Percentiles rank a stretch among this genome's conserved stretches.
These are phyloP conservation scores for Lerema accius DNA, from an alignment of 1,140 invertebrate species.

Conservation along the genomic window DNA sequence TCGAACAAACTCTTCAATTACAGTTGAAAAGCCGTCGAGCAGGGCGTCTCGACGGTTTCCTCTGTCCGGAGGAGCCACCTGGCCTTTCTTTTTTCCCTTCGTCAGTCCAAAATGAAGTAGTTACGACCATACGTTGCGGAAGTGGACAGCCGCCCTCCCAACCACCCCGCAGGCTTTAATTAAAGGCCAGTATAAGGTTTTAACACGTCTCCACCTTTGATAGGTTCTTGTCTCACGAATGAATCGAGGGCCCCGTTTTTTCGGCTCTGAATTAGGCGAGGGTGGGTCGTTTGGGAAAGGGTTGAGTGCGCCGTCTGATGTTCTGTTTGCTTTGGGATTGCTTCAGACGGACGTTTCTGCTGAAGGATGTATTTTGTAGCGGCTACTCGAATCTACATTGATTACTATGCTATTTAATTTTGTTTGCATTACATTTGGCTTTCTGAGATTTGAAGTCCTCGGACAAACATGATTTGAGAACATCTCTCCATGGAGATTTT, in stretches of 20 bases:
- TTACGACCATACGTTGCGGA: slow-evolving; percentile 67
- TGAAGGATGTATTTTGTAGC: slow-evolving; percentile 18
- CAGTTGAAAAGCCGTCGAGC: slow-evolving; percentile 14
- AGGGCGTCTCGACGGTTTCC: slow-evolving; percentile 23
- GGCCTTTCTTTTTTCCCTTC: slow-evolving; percentile 25
- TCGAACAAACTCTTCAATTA: slow-evolving; percentile 28
- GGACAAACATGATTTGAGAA: too few species aligned
- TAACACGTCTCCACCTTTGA: slow-evolving; percentile 74
- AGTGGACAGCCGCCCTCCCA: slow-evolving; percentile 56
- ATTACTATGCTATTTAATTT: not conserved
- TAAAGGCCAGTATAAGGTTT: slow-evolving; percentile 76
- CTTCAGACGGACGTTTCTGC: slow-evolving; percentile 19
- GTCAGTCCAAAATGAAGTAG: slow-evolving; percentile 68
- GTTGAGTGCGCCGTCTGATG: slow-evolving; percentile 48
- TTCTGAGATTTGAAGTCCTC: too few species aligned
- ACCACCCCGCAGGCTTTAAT: slow-evolving; percentile 60
- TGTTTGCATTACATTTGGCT: not conserved
- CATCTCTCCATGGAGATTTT: too few species aligned
- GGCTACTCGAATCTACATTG: slow-evolving; percentile 14
- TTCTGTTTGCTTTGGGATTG: slow-evolving; percentile 41
- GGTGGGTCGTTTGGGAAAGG: slow-evolving; percentile 44
- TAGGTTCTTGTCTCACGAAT: slow-evolving; percentile 65
- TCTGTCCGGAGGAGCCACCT: slow-evolving; percentile 28
- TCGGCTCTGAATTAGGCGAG: slow-evolving; percentile 53
- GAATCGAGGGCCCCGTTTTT: slow-evolving; percentile 59